Evolutionary conservation across 64 coral and sea anemone species (phyloP).

Genomic region (Actinia tenebrosa): DNA sequence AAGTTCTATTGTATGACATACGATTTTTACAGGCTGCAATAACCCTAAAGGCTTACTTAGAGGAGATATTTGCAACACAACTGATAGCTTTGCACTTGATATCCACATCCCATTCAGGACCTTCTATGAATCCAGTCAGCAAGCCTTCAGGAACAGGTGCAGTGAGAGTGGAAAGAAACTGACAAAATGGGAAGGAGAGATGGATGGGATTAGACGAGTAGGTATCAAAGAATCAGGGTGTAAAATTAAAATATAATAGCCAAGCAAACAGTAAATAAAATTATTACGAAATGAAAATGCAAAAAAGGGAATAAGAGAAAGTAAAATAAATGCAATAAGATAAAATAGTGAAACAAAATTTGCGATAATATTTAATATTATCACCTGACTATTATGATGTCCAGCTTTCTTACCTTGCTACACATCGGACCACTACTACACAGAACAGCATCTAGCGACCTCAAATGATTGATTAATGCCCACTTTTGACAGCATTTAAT

Average conservation of each 20-base stretch:
- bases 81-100: conserved; percentile 19
- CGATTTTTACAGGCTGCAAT: too few species aligned
- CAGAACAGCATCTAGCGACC: conserved; percentile 63
- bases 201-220: not conserved
- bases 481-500: conserved; percentile 77
- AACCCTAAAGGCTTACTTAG: conserved; percentile 12
- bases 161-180: conserved; percentile 7
- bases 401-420: conserved; percentile 36
- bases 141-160: conserved; percentile 6
- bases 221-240: too few species aligned
- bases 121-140: conserved; percentile 13
- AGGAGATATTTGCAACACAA: conserved; percentile 47
- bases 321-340: too few species aligned
- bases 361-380: too few species aligned
- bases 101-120: conserved; percentile 31
- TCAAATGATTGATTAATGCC: conserved; percentile 51
- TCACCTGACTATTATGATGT: too few species aligned
- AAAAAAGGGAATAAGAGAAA: too few species aligned
- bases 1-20: too few species aligned
- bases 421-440: conserved; percentile 66
- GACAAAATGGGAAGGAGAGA: not conserved
- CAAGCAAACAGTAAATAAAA: too few species aligned
- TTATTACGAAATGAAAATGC: too few species aligned
- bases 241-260: too few species aligned
- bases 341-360: too few species aligned